A percentile compares a stretch with the other conserved stretches of the same genome.
Conservation (phyloP, 2,888 invertebrate genomes). For the Therioaphis trifolii region DNA sequence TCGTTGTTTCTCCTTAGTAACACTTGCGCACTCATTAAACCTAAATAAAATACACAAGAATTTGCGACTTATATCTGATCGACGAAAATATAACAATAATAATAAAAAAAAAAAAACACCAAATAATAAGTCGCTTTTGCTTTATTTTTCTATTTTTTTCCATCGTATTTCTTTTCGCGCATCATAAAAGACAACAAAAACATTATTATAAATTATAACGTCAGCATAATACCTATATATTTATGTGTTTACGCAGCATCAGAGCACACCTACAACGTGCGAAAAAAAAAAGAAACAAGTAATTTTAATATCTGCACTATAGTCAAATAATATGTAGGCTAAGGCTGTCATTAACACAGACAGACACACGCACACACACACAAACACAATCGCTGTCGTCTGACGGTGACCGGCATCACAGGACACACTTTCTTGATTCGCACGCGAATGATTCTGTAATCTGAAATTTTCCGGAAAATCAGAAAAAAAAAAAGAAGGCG, state of each 20-base stretch:
- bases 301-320: background rate
- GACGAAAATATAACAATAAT: too few species aligned
- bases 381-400: too few species aligned
- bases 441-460: background rate
- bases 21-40: too few species aligned
- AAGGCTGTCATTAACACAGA: slow-evolving; percentile 18
- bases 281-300: background rate
- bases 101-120: too few species aligned
- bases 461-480: slow-evolving; percentile 45
- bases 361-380: background rate
- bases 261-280: background rate
- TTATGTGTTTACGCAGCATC: background rate
- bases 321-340: slow-evolving; percentile 33
- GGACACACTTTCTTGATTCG: slow-evolving; percentile 31
- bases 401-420: too few species aligned
- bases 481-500: background rate
- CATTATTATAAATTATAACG: background rate
- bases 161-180: background rate
- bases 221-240: too few species aligned
- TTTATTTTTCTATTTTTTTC: too few species aligned
- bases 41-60: too few species aligned
- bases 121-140: too few species aligned
- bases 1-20: background rate
- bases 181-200: background rate
- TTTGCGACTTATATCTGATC: too few species aligned